Conservation (phyloP, 2,113 vertebrate genomes). For the Oceanites oceanicus region DNA sequence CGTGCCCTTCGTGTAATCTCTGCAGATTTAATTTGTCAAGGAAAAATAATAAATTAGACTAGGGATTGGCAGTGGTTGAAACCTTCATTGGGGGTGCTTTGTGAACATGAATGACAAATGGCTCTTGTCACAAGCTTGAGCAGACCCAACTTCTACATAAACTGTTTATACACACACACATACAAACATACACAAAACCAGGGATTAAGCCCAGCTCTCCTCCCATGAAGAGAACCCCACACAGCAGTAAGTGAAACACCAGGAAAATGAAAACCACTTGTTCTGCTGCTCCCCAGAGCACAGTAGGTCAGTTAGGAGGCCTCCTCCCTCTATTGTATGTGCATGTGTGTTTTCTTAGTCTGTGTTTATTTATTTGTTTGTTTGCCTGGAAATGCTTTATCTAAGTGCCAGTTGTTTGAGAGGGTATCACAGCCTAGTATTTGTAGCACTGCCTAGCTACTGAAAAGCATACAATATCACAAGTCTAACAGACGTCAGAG, state of each 20-base stretch:
- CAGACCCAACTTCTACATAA: not conserved
- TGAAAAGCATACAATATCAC: not conserved
- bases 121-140: not conserved
- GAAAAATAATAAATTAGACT: not conserved
- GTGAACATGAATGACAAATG: not conserved
- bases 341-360: not conserved
- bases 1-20: not conserved
- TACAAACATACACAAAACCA: not conserved
- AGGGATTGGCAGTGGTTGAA: not conserved
- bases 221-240: not conserved
- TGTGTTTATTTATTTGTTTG: not conserved
- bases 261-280: slow-evolving; percentile 3
- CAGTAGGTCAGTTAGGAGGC: not conserved
- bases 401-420: not conserved
- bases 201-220: not conserved
- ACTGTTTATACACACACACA: not conserved
- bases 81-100: not conserved
- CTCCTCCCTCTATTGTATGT: not conserved
- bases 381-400: slow-evolving; percentile 22
- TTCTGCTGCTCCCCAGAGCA: not conserved
- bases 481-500: not conserved
- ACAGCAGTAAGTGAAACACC: not conserved
- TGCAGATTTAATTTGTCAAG: not conserved
- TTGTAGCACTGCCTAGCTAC: not conserved
- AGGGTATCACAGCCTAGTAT: not conserved